Evolutionary conservation across 1,140 invertebrate genomes (phyloP).

Genomic region (Caerostris extrusa): DNA sequence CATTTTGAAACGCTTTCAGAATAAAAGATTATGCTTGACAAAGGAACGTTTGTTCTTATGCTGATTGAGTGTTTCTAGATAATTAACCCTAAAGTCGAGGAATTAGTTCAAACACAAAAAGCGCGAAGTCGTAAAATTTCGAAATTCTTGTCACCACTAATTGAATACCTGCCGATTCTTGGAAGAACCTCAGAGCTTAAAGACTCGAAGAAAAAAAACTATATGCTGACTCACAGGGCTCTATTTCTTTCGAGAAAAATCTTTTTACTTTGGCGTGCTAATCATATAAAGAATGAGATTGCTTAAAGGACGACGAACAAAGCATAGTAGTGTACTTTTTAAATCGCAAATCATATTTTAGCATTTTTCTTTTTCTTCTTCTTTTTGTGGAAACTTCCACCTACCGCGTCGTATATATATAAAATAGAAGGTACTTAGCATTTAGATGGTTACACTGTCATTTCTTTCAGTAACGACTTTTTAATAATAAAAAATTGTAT

Average conservation of each 20-base stretch:
- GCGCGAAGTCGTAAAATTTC: neutral
- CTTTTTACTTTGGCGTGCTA: neutral
- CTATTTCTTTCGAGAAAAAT: neutral
- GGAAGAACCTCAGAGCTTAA: neutral
- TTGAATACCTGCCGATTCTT: neutral
- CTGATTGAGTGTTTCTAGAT: neutral
- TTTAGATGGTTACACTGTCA: neutral
- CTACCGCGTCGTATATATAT: neutral
- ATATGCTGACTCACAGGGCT: neutral
- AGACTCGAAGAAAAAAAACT: neutral
- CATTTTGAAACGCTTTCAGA: neutral
- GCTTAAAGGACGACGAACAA: neutral
- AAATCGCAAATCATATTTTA: neutral
- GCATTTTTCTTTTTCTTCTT: neutral
- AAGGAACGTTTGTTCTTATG: neutral
- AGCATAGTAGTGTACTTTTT: neutral
- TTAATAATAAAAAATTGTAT: neutral
- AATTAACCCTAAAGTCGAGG: neutral
- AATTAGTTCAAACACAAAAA: neutral
- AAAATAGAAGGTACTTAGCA: neutral
- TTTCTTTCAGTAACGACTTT: neutral
- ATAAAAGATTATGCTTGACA: slow-evolving; percentile 1
- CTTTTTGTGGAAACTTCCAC: neutral
- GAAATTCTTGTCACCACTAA: neutral
- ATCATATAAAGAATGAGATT: neutral